Evolutionary conservation across 1,140 invertebrate genomes (phyloP), one percentile per base, ranked within the genome.

Genomic region (Reticulitermes speratus): DNA sequence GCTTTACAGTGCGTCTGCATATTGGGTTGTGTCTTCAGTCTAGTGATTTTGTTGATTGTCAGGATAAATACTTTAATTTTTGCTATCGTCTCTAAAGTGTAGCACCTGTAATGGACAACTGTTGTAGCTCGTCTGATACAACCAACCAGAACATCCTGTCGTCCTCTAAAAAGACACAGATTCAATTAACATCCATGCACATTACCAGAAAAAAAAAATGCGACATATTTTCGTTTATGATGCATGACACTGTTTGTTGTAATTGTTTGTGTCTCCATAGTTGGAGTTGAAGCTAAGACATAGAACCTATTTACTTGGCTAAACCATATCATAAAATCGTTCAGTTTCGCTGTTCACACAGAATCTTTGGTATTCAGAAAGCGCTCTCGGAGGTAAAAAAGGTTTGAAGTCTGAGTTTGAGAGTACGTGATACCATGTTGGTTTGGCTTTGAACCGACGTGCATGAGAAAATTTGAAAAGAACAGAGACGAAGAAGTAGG

Each of bases 391-490:
- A 75, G 65, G 65, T 75, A 75, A 75, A 75, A 75, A 75, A 75
- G 65, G 65, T 16, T 75, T 25, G 25, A 75, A 30, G 65, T 75
- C 65, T 75, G 65, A 30, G 65, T 75, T 75, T 30, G 65, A 75
- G 65, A 75, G 65, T 75, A 75, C 65, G 65, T 75, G 65, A 75
- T 75, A 75, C 65, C 65, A 75, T 75, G 65, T 75, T 75, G 65
- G 65, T 75, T 75, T 75, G 65, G 65, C 65, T 75, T 75, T 30
- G 65, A 75, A 75, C 65, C 65, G 65, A n/a, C n/a, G 65, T 25
- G 65, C 65, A 75, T 75, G 65, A 75, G 65, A 75, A 75, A 75
- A 75, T 75, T 75, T 75, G 65, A 75, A 75, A 75, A 75, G 65
- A 75, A 75, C 9, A 30, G 65, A n/a, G 65, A 75, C 6, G 25